Conservation (phyloP, 37 sponge, comb jelly and placozoan species). For the Oopsacas minuta region DNA sequence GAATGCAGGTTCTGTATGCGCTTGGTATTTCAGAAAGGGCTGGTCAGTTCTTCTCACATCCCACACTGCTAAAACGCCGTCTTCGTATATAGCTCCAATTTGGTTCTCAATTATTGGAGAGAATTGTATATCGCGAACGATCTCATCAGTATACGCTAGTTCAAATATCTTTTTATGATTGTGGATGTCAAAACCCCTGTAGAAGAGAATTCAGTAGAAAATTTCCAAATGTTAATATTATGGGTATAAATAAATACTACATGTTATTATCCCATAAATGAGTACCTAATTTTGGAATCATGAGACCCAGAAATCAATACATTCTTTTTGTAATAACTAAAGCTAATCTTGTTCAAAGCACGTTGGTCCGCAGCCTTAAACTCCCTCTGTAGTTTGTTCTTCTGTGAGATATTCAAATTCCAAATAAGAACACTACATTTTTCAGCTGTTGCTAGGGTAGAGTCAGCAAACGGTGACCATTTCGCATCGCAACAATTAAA, state of each 20-base stretch:
- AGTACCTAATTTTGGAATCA: background rate
- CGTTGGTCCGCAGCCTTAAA: background rate
- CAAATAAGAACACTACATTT: background rate
- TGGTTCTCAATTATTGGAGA: background rate
- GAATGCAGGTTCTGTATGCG: slow-evolving; percentile 5
- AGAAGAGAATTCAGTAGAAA: too few species aligned
- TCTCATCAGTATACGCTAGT: background rate
- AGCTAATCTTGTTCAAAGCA: background rate
- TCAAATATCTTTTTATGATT: slow-evolving; percentile 7
- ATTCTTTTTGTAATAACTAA: background rate
- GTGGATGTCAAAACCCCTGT: background rate
- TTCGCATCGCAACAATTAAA: slow-evolving; percentile 6
- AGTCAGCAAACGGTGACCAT: background rate
- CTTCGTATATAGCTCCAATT: background rate
- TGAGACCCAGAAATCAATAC: background rate
- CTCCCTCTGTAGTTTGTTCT: background rate
- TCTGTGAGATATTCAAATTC: background rate
- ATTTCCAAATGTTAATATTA: too few species aligned
- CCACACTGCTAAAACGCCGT: background rate
- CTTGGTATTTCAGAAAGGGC: background rate
- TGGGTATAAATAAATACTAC: too few species aligned
- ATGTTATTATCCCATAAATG: background rate
- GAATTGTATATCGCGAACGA: background rate
- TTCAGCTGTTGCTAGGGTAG: background rate
- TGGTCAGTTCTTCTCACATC: background rate